Evolutionary conservation across 2,888 invertebrate species (phyloP).

Genomic region (Fissipunctia ypsillon): DNA sequence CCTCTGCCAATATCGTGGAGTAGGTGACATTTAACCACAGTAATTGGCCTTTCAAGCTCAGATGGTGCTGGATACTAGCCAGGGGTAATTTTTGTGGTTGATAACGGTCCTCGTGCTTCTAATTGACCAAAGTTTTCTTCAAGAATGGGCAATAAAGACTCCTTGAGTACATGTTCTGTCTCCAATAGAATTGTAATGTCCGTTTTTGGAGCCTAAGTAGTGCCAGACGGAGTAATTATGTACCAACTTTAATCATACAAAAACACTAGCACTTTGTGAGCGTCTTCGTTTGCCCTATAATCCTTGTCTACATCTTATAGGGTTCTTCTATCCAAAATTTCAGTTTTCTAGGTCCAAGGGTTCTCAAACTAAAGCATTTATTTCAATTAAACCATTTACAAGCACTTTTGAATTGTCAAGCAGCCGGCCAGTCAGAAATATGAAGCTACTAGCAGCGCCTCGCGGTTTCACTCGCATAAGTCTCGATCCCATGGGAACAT

Average conservation of each 20-base stretch:
- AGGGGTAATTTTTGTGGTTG: constrained; percentile 65
- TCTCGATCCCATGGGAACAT: too few species aligned
- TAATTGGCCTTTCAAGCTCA: constrained; percentile 74
- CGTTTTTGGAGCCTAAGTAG: neutral
- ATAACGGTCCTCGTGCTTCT: constrained; percentile 51
- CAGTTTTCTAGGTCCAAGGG: too few species aligned
- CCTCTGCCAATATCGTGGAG: constrained; percentile 73
- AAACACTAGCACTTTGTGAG: neutral
- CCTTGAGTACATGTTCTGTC: constrained; percentile 5
- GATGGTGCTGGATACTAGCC: constrained; percentile 74
- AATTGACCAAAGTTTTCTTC: constrained; percentile 51
- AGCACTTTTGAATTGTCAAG: too few species aligned
- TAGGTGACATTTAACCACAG: constrained; percentile 73
- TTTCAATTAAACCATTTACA: too few species aligned
- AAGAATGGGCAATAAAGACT: constrained; percentile 43
- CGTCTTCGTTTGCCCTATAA: neutral
- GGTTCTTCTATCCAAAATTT: too few species aligned
- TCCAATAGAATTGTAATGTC: neutral
- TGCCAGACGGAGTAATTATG: neutral
- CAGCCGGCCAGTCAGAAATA: too few species aligned
- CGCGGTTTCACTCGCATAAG: too few species aligned
- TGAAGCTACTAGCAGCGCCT: too few species aligned
- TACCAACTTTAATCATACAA: neutral
- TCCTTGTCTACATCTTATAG: neutral
- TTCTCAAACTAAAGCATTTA: too few species aligned